Evolutionary conservation across 1,140 invertebrate species (phyloP), one percentile per base, ranked within the genome.

Genomic region (Apocrypta bakeri): DNA sequence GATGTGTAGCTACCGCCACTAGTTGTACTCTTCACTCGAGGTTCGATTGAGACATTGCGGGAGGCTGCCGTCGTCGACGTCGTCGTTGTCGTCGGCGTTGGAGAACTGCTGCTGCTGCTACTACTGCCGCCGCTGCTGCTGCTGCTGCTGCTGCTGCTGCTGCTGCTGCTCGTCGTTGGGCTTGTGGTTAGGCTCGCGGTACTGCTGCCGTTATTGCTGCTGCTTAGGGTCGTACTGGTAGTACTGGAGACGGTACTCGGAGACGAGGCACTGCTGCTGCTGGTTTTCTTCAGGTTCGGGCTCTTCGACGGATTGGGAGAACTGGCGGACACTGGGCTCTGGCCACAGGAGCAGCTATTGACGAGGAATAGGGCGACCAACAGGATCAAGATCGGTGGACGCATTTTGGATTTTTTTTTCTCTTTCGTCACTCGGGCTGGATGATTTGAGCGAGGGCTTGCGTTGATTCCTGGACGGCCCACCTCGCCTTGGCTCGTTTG

Each of bases 31-130:
- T 84, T 85, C 73, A 84, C 79, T 25, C 85, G 83, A 8, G 83
- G 83, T 78, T 85, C 87, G 79, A 84, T 87, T 21, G 84, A 83
- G 83, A 73, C 63, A 37, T 72, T 61, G 86, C 87, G 68, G 87
- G 88, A 24, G 86, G 71, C 14, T 14, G 12, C 21, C 29, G 75
- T n/a, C 9, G 66, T 56, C n/a, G 66, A 6, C 66, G 82, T 85
- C 80, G 86, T 84, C 68, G 86, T 31, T 33, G 85, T 84, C 63
- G 84, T 85, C n/a, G 84, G 79, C 1, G 78, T 68, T 83, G 86
- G 40, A 29, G 40, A 21, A 21, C 2, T 11, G 11, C 24, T 25
- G n/a, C 40, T 56, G 21, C 4, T 25, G 73, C 0, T 0, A 68
- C 8, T 42, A 3, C 24, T 42, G 31, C 2, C 1, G 21, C 31